phyloP scores from a whole-genome alignment of 1,140 invertebrate species.

The Caerostris extrusa region DNA sequence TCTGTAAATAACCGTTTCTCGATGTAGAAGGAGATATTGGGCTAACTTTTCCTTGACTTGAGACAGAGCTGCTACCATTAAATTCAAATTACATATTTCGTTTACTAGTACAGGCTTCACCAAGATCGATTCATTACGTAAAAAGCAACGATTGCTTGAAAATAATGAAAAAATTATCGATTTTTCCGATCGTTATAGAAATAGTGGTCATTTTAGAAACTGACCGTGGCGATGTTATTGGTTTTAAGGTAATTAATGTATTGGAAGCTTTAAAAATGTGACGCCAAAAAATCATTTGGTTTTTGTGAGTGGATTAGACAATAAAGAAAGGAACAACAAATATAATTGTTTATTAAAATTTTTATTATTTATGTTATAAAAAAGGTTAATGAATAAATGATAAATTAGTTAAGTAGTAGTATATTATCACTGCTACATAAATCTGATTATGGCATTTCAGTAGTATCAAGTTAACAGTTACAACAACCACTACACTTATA shows the following conservation, averaged over 20 bases:
- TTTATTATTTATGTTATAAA: no score
- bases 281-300: no score
- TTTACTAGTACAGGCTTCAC: conserved; percentile 32
- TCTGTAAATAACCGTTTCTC: neutral
- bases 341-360: no score
- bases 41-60: neutral
- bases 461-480: no score
- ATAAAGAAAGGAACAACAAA: no score
- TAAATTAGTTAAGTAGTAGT: no score
- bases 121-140: conserved; percentile 36
- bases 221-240: neutral
- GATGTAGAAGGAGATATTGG: neutral
- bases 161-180: conserved; percentile 61
- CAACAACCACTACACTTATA: no score
- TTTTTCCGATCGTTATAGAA: conserved; percentile 48
- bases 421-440: no score
- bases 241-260: conserved; percentile 34
- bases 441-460: no score
- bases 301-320: no score
- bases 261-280: neutral
- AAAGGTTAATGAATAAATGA: no score
- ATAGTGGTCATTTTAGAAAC: conserved; percentile 30
- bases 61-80: neutral
- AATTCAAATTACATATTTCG: conserved; percentile 32
- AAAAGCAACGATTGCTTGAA: conserved; percentile 50